A percentile compares a stretch with the other conserved stretches of the same genome.
phyloP scores from a whole-genome alignment of 2,113 vertebrate genomes.

The Arothron firmamentum region DNA sequence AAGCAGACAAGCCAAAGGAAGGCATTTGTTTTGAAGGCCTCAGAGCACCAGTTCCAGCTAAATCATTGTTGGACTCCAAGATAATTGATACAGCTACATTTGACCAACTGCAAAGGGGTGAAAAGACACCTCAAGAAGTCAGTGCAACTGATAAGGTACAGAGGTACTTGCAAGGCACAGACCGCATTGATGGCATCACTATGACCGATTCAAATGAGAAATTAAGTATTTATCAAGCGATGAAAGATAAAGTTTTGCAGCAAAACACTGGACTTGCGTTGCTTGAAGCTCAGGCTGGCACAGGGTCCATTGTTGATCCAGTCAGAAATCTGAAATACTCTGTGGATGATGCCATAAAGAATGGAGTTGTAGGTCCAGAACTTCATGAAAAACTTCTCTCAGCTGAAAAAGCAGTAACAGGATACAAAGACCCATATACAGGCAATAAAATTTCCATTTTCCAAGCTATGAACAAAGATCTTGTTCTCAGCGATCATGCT shows the following conservation, averaged over 20 bases:
- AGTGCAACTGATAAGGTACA: constrained; percentile 74
- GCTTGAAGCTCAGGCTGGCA: constrained; percentile 93
- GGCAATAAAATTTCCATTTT: constrained; percentile 86
- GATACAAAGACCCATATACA: constrained; percentile 85
- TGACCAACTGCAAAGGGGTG: constrained; percentile 83
- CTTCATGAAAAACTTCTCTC: constrained; percentile 83
- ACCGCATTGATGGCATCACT: constrained; percentile 82
- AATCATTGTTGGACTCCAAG: constrained; percentile 79
- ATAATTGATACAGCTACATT: constrained; percentile 83
- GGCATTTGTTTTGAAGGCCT: constrained; percentile 83
- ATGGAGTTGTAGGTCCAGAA: constrained; percentile 82
- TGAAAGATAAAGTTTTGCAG: constrained; percentile 82
- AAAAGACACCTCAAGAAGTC: constrained; percentile 83
- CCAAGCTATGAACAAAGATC: constrained; percentile 86
- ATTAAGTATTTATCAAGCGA: constrained; percentile 88
- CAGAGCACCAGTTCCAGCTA: constrained; percentile 80
- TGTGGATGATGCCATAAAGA: constrained; percentile 86
- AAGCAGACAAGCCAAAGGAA: constrained; percentile 75
- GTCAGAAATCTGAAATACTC: constrained; percentile 76
- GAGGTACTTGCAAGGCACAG: constrained; percentile 81
- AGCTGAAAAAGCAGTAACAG: constrained; percentile 87
- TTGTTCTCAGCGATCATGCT: constrained; percentile 73
- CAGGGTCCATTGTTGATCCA: constrained; percentile 84
- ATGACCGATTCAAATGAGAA: constrained; percentile 84
- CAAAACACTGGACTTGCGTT: constrained; percentile 80